Evolutionary conservation across 1,140 invertebrate species (phyloP).

Genomic region (Propsilocerus akamusi): DNA sequence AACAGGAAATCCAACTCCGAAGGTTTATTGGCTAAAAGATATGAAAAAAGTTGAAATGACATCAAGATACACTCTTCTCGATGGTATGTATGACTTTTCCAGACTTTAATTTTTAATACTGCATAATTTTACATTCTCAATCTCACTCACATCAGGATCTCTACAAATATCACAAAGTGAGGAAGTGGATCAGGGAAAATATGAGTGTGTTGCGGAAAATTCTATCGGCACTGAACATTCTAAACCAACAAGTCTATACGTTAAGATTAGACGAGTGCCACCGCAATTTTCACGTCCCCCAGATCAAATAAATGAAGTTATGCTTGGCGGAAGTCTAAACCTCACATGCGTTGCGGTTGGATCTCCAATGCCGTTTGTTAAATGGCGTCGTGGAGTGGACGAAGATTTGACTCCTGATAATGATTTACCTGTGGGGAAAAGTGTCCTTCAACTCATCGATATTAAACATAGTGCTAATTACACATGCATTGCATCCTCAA

Average conservation of each 20-base stretch:
- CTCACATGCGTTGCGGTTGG: constrained; percentile 92
- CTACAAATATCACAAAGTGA: constrained; percentile 79
- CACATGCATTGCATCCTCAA: constrained; percentile 89
- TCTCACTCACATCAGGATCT: constrained; percentile 45
- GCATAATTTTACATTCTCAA: constrained; percentile 4
- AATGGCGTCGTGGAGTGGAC: constrained; percentile 55
- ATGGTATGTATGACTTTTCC: constrained; percentile 38
- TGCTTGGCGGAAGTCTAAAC: constrained; percentile 75
- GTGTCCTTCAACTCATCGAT: constrained; percentile 68
- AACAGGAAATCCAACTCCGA: constrained; percentile 64
- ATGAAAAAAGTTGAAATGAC: constrained; percentile 70
- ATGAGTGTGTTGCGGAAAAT: constrained; percentile 87
- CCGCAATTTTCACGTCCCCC: constrained; percentile 89
- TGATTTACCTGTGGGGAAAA: constrained; percentile 64
- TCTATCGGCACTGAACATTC: constrained; percentile 83
- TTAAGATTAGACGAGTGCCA: constrained; percentile 85
- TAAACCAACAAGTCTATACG: constrained; percentile 75
- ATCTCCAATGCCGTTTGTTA: constrained; percentile 93
- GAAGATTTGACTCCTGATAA: constrained; percentile 71
- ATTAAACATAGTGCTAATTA: constrained; percentile 89
- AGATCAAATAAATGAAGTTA: constrained; percentile 64
- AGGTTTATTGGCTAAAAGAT: constrained; percentile 84
- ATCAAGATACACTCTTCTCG: constrained; percentile 63
- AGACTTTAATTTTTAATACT: neutral
- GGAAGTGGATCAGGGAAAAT: constrained; percentile 79